Evolutionary conservation across 1,140 invertebrate genomes (phyloP).

Genomic region (Brachystomella parvula): DNA sequence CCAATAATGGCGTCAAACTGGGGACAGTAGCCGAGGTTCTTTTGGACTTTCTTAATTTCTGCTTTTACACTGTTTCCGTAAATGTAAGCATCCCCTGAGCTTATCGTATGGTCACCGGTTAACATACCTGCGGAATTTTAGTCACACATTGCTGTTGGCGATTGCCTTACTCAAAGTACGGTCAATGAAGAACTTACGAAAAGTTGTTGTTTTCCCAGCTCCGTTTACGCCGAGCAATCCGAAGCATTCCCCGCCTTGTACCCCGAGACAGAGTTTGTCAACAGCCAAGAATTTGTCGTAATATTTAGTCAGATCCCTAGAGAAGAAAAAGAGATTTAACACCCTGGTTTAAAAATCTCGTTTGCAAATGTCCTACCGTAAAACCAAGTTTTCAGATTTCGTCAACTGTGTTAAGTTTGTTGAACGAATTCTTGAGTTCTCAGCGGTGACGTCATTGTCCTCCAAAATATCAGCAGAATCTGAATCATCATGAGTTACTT

Average conservation of each 20-base stretch:
- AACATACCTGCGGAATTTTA: slow-evolving; percentile 86
- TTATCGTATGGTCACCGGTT: slow-evolving; percentile 64
- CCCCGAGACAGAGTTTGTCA: slow-evolving; percentile 20
- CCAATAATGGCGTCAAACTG: slow-evolving; percentile 67
- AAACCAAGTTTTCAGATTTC: slow-evolving; percentile 41
- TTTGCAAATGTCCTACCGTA: slow-evolving; percentile 34
- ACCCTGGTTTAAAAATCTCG: background rate
- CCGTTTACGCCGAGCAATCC: slow-evolving; percentile 26
- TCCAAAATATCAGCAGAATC: slow-evolving; percentile 37
- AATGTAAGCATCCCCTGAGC: slow-evolving; percentile 53
- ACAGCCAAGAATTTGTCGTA: slow-evolving; percentile 42
- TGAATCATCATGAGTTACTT: slow-evolving; percentile 1
- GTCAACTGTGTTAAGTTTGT: slow-evolving; percentile 38
- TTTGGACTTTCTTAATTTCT: slow-evolving; percentile 46
- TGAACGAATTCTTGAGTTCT: slow-evolving; percentile 44
- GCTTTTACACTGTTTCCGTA: slow-evolving; percentile 45
- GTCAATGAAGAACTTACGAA: background rate
- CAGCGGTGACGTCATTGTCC: slow-evolving; percentile 48
- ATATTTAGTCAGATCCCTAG: slow-evolving; percentile 23
- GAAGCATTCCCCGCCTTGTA: slow-evolving; percentile 27
- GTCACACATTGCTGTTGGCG: background rate
- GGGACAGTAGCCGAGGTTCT: slow-evolving; percentile 48
- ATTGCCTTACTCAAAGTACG: background rate
- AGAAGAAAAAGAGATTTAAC: background rate
- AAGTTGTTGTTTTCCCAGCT: slow-evolving; percentile 53